Evolutionary conservation across 2,113 vertebrate species (phyloP).

Genomic region (Protomyctophum bolini): DNA sequence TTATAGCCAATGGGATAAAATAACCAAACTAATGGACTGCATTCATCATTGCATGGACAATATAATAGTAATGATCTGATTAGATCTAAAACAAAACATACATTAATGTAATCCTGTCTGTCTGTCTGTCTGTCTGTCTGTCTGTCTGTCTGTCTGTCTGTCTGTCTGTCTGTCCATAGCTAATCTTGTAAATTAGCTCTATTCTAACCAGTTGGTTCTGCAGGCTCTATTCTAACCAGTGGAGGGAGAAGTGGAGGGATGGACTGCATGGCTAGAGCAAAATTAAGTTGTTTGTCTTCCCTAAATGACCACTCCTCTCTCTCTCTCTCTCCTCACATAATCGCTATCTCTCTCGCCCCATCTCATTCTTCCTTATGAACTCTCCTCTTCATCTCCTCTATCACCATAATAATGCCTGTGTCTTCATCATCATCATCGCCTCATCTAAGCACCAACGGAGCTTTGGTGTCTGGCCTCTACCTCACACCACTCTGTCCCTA

Average conservation of each 20-base stretch:
- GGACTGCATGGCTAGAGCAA: conserved; percentile 66
- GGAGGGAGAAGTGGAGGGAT: conserved; percentile 29
- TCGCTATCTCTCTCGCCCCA: conserved; percentile 44
- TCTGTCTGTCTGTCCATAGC: too few relatives aligned
- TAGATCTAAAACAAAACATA: conserved; percentile 4
- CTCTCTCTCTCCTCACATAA: too few relatives aligned
- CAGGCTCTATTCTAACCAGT: conserved; percentile 40
- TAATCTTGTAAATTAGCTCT: too few relatives aligned
- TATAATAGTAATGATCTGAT: conserved; percentile 16
- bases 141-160: not conserved
- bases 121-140: not conserved
- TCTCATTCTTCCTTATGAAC: conserved; percentile 13
- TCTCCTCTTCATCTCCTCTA: conserved; percentile 36
- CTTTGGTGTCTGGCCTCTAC: conserved; percentile 58
- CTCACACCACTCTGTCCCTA: conserved; percentile 63
- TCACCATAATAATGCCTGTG: conserved; percentile 52
- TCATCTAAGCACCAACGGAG: conserved; percentile 48
- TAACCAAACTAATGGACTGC: too few relatives aligned
- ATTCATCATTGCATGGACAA: not conserved
- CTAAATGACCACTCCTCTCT: conserved; percentile 55
- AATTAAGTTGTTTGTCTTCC: conserved; percentile 73
- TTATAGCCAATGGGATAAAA: too few relatives aligned
- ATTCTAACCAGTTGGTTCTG: too few relatives aligned
- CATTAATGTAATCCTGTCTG: too few relatives aligned
- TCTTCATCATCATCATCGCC: conserved; percentile 61